Conservation (phyloP, 1,140 invertebrate genomes). For the Dufourea novaeangliae region DNA sequence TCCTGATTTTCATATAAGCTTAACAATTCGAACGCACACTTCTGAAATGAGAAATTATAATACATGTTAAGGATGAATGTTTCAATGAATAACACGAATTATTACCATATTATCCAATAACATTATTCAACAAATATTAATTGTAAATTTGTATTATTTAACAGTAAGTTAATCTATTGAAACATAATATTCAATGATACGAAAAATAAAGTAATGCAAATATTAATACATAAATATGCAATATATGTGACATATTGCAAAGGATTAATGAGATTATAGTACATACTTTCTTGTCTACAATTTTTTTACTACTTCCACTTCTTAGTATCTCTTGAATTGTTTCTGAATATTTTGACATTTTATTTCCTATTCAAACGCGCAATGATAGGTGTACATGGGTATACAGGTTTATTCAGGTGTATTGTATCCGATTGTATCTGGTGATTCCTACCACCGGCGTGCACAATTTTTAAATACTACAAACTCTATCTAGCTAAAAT, state of each 20-base stretch:
- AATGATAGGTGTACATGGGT: no score
- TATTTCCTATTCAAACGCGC: slow-evolving; percentile 2
- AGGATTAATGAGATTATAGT: not conserved
- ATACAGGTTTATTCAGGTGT: no score
- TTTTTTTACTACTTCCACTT: slow-evolving; percentile 54
- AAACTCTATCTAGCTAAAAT: not conserved
- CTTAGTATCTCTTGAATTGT: slow-evolving; percentile 49
- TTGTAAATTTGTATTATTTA: not conserved
- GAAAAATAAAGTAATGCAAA: not conserved
- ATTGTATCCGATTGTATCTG: no score
- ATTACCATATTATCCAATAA: not conserved
- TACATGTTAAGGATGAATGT: slow-evolving; percentile 11
- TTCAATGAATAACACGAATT: not conserved
- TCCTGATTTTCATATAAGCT: slow-evolving; percentile 61
- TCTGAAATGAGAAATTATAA: slow-evolving; percentile 53
- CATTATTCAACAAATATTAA: not conserved
- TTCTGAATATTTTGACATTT: slow-evolving; percentile 63
- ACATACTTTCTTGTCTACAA: slow-evolving; percentile 65
- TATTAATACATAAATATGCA: not conserved
- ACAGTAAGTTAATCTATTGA: not conserved
- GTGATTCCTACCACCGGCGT: not conserved
- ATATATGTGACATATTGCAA: not conserved
- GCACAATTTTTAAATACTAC: not conserved
- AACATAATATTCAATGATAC: not conserved
- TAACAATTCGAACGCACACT: slow-evolving; percentile 45